A percentile compares a stretch with the other conserved stretches of the same genome.
phyloP scores from a whole-genome alignment of 2,113 vertebrate species.

The Brachypteracias leptosomus region DNA sequence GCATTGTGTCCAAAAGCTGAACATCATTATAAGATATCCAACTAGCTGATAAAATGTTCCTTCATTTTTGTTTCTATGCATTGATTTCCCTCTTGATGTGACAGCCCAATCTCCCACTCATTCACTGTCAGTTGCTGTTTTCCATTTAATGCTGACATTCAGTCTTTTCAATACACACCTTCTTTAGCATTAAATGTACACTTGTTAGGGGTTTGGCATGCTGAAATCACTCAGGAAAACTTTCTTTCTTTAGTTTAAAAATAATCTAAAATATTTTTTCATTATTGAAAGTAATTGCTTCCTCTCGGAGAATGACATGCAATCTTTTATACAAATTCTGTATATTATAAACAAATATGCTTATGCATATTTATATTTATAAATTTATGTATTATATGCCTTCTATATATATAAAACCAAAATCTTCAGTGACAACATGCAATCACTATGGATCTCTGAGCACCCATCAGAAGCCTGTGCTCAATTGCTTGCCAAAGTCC shows the following conservation, averaged over 20 bases:
- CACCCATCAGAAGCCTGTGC: neutral
- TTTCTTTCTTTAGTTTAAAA: neutral
- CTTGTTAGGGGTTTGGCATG: neutral
- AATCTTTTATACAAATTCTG: neutral
- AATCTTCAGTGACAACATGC: neutral
- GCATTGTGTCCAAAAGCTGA: constrained; percentile 48
- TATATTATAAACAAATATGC: neutral
- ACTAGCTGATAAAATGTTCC: constrained; percentile 14
- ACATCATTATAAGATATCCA: constrained; percentile 41
- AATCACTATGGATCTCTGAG: neutral
- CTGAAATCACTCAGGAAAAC: neutral
- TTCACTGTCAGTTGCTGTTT: neutral
- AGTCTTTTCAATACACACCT: neutral
- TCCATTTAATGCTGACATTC: neutral
- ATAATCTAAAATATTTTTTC: neutral
- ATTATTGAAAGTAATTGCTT: neutral
- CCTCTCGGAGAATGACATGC: neutral
- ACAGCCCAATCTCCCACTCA: constrained; percentile 33
- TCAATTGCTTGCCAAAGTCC: neutral
- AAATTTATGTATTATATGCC: neutral
- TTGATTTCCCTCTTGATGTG: constrained; percentile 32
- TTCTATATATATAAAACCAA: neutral
- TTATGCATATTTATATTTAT: neutral
- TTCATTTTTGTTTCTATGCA: constrained; percentile 21
- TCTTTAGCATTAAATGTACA: neutral